Percentiles rank a stretch among this genome's conserved stretches.
Conservation (phyloP, 2,888 invertebrate species). For the Mactromeris polynyma region DNA sequence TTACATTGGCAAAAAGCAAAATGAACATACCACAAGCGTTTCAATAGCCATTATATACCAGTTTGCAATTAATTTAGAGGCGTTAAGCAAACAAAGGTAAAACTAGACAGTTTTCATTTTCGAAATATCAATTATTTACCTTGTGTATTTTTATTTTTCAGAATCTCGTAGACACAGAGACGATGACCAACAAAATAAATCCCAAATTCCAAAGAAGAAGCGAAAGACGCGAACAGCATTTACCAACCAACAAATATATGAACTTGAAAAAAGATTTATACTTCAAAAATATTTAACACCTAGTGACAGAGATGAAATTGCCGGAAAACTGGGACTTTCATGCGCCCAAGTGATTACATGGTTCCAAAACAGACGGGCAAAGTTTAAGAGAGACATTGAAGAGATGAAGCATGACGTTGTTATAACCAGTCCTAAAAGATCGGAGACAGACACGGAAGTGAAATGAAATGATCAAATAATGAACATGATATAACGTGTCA, state of each 20-base stretch:
- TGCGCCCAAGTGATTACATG: conserved; percentile 96
- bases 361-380: conserved; percentile 84
- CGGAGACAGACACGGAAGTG: conserved; percentile 31
- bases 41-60: too few species aligned
- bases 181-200: conserved; percentile 45
- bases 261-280: conserved; percentile 97
- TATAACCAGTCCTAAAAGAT: conserved; percentile 49
- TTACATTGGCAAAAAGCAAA: too few species aligned
- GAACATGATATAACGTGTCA: too few species aligned
- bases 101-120: too few species aligned
- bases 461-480: background rate
- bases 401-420: conserved; percentile 97
- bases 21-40: too few species aligned
- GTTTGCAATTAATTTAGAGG: too few species aligned
- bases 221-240: conserved; percentile 97
- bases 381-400: conserved; percentile 97
- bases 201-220: conserved; percentile 93
- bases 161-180: conserved; percentile 52
- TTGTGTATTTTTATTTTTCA: conserved; percentile 34
- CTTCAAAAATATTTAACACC: conserved; percentile 99
- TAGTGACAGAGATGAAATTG: conserved; percentile 98
- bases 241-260: conserved; percentile 99
- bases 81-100: too few species aligned
- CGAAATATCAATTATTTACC: too few species aligned
- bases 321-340: conserved; percentile 94